These are phyloP conservation scores for Dendrocincla fuliginosa DNA, from an alignment of 2,797 vertebrate species.

Conservation along the genomic window DNA sequence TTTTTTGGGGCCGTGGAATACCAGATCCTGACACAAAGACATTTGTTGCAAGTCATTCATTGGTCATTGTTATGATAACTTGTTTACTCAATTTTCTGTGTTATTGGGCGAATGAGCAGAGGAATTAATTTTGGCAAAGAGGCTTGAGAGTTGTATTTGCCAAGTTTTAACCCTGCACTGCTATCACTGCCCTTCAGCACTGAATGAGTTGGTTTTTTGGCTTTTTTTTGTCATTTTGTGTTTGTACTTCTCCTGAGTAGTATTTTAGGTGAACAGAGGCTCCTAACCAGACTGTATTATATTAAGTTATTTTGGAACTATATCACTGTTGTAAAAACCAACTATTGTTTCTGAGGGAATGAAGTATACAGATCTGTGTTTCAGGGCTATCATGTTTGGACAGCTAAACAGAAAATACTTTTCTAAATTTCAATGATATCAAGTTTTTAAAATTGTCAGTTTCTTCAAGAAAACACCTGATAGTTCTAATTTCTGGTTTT, in stretches of 20 bases:
- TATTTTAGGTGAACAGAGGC: background rate
- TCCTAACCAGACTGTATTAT: background rate
- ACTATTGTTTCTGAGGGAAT: background rate
- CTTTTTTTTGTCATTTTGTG: background rate
- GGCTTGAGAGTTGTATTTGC: background rate
- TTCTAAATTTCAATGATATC: background rate
- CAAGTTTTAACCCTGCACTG: background rate
- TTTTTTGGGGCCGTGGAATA: background rate
- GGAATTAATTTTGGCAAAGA: background rate
- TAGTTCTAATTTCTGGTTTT: background rate
- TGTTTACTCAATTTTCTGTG: background rate
- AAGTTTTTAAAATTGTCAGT: background rate
- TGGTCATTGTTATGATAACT: background rate
- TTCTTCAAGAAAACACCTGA: background rate
- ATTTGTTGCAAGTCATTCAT: background rate
- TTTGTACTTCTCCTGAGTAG: background rate
- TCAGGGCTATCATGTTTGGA: fast-evolving
- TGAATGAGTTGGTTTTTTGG: too few relatives aligned
- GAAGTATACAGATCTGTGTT: background rate
- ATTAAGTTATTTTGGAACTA: background rate
- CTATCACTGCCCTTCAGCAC: background rate
- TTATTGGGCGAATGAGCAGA: background rate
- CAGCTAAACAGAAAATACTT: background rate
- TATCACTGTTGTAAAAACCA: background rate
- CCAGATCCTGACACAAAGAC: background rate